phyloP scores from a whole-genome alignment of 1,140 invertebrate species.

The Heliconius congener region DNA sequence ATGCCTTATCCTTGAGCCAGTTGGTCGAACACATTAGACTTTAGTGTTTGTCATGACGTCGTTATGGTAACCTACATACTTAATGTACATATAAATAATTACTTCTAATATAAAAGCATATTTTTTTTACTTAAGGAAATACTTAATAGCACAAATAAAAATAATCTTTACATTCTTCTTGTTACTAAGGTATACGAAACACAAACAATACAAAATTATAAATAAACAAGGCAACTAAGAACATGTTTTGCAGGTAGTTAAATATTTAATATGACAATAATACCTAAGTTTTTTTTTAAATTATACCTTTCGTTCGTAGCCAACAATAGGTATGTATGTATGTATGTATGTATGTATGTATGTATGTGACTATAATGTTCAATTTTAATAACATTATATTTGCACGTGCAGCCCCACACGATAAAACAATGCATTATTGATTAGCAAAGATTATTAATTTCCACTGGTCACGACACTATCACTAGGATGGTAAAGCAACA shows the following conservation, averaged over 20 bases:
- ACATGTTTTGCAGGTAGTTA: too few relatives aligned
- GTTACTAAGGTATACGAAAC: too few relatives aligned
- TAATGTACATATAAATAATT: background rate
- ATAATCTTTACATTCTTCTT: too few relatives aligned
- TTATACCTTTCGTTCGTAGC: background rate
- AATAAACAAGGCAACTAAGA: too few relatives aligned
- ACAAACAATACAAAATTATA: too few relatives aligned
- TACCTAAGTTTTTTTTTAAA: background rate
- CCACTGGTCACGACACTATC: conserved; percentile 4
- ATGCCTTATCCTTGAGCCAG: conserved; percentile 25
- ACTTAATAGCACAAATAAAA: too few relatives aligned
- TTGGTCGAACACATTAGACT: conserved; percentile 3
- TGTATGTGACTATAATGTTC: background rate
- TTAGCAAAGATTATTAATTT: conserved; percentile 11
- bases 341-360: background rate
- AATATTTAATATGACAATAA: too few relatives aligned
- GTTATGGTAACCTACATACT: conserved; percentile 24
- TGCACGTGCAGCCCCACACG: background rate
- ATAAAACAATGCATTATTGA: conserved; percentile 4
- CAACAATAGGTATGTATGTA: background rate
- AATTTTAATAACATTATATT: conserved; percentile 11
- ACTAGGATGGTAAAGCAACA: background rate
- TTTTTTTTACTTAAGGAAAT: too few relatives aligned
- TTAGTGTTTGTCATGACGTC: conserved; percentile 22
- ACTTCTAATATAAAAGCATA: too few relatives aligned